Conservation (phyloP, 2,113 vertebrate species). For the Cervus canadensis region DNA sequence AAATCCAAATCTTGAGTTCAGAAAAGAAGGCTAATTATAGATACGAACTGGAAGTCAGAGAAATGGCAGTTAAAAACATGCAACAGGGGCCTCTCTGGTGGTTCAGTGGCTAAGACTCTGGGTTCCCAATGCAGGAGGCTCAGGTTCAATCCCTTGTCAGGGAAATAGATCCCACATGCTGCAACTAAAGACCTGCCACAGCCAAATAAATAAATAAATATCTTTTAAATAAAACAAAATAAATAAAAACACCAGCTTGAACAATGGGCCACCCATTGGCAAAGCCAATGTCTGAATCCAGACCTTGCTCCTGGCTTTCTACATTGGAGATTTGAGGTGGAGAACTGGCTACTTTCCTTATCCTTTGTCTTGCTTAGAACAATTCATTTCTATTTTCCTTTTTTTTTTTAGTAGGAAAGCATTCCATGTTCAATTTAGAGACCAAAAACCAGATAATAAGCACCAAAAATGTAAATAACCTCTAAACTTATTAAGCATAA, state of each 20-base stretch:
- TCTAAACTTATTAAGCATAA: neutral
- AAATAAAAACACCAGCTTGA: neutral
- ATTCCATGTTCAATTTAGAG: neutral
- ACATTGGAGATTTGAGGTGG: neutral
- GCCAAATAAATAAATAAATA: neutral
- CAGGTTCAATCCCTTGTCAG: neutral
- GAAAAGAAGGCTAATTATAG: neutral
- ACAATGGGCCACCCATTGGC: fast-evolving
- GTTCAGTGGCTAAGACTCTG: neutral
- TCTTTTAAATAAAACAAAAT: neutral
- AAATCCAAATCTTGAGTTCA: neutral
- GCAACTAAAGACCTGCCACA: neutral
- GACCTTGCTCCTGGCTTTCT: neutral
- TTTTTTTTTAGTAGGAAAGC: neutral
- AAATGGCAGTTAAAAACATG: neutral
- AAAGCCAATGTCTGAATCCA: neutral
- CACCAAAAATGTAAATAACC: neutral
- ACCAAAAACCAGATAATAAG: neutral
- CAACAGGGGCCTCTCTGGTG: neutral
- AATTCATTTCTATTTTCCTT: neutral
- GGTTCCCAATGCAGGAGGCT: neutral
- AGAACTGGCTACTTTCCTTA: neutral
- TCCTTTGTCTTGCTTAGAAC: neutral
- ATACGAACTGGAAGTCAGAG: neutral
- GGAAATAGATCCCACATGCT: neutral